Percentiles rank a stretch among this genome's conserved stretches.
Evolutionary conservation across 2,797 vertebrate species (phyloP).

Genomic region (Mastacembelus armatus): DNA sequence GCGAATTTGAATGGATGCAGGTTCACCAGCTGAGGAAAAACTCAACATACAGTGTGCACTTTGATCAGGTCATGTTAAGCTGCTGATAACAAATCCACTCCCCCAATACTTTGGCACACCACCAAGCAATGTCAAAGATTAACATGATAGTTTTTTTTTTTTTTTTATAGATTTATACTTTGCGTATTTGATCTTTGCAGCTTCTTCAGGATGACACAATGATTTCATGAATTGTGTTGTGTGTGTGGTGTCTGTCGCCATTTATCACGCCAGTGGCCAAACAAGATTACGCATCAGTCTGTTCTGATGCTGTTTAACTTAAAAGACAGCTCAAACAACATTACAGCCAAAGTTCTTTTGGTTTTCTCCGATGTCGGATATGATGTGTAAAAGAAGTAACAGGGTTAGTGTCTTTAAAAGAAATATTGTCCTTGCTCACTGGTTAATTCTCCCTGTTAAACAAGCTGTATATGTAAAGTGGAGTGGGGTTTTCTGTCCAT

Average conservation of each 20-base stretch:
- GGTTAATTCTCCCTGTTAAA: too few relatives aligned
- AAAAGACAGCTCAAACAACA: neutral
- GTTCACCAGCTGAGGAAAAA: slow-evolving; percentile 28
- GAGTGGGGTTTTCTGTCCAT: too few relatives aligned
- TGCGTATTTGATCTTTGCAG: neutral
- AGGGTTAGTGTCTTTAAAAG: neutral
- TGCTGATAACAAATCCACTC: slow-evolving; percentile 80
- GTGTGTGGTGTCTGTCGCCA: neutral
- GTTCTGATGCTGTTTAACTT: neutral
- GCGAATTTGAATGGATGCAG: slow-evolving; percentile 42
- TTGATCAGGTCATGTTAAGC: slow-evolving; percentile 75
- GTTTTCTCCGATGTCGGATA: neutral
- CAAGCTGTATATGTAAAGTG: too few relatives aligned
- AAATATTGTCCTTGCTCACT: slow-evolving; percentile 1
- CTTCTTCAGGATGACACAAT: neutral
- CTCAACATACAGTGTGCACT: slow-evolving; percentile 66
- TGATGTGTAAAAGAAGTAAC: neutral
- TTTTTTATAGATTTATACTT: slow-evolving; percentile 14
- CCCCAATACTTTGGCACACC: slow-evolving; percentile 67
- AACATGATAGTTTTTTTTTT: slow-evolving; percentile 25
- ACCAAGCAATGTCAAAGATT: slow-evolving; percentile 48
- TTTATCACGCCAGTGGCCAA: slow-evolving; percentile 7
- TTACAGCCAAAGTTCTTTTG: neutral
- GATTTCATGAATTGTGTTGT: neutral
- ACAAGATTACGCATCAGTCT: neutral